Evolutionary conservation across 2,797 vertebrate genomes (phyloP).

Genomic region (Notolepis coatsorum): DNA sequence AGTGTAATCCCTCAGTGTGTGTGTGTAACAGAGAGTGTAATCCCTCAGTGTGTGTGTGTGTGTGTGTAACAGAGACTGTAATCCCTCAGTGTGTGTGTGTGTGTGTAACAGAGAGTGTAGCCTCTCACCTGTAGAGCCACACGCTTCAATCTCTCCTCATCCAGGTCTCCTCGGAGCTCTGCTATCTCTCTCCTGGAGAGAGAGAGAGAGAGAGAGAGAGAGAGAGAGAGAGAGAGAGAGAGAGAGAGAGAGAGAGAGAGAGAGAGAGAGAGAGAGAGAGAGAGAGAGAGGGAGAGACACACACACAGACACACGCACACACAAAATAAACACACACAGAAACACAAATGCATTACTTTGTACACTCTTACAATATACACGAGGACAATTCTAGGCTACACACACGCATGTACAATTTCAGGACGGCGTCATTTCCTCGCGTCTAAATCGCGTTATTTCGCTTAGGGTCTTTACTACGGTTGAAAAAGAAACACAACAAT

Average conservation of each 20-base stretch:
- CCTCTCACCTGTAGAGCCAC: conserved; percentile 89
- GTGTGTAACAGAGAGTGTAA: not conserved
- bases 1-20: not conserved
- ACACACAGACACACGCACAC: conserved; percentile 6
- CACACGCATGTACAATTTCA: not conserved
- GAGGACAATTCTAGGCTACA: not conserved
- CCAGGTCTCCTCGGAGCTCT: conserved; percentile 89
- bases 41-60: not conserved
- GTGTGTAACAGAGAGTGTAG: conserved; percentile 9
- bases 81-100: conserved; percentile 24
- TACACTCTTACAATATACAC: not conserved
- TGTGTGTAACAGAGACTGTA: conserved; percentile 36
- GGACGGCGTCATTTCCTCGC: too few species aligned
- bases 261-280: not conserved
- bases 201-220: conserved; percentile 12
- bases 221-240: not conserved
- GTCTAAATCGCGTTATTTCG: too few species aligned
- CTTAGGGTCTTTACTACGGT: too few species aligned
- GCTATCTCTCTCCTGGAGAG: conserved; percentile 90
- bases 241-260: not conserved
- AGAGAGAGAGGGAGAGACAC: not conserved
- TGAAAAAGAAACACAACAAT: not conserved
- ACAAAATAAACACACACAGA: not conserved
- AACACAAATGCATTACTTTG: not conserved
- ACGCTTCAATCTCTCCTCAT: conserved; percentile 89